Base-by-base conservation (phyloP, 1,140 invertebrate genomes). In the Teleogryllus occipitalis region DNA sequence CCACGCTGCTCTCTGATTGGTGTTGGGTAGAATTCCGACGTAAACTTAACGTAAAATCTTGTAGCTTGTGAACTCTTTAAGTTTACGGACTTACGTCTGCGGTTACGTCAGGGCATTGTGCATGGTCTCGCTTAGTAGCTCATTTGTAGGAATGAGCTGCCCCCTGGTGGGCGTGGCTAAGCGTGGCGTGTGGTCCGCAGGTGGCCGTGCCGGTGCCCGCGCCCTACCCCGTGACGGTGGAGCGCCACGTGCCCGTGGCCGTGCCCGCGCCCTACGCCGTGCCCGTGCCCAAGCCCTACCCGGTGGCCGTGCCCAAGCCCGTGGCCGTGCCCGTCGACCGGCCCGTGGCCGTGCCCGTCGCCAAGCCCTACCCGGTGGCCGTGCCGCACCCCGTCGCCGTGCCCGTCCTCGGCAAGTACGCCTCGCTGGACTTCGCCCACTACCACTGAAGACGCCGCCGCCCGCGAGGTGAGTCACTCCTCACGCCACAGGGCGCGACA, bases 301-400 rank as follows among this genome's bases (percentile, higher is more conserved):
- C 78, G 8, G 78, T 79, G 15, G 72, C 78, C 7, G 54, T 79
- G 15, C 72, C 54, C 46, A 79, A 74, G 47, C 78, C 78, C 22
- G 27, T 74, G 54, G 78, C 72, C 15, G 78, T 79, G 15, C 78
- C 78, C 7, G n/a, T 79, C 15, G 72, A 48, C 6, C 22, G 47
- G 47, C 78, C 78, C 47, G 46, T 47, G 8, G 65, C 78, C n/a
- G 78, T 79, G 27, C 27, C 78, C 27, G 72, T 79, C 14, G 78
- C 72, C 46, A 79, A 47, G 18, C 78, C 78, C 12, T 73, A 74
- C 14, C 65, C 78, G 18, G 78, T 79, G 46, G 65, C 72, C 15
- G 39, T 79, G 7, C 78, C 78, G 4, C 27, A 72, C 14, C 46
- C 74, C 47, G 75, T 76, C 12, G 22, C 15, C 6, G 14, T 22